Base-by-base conservation (phyloP, 2,113 vertebrate species). In the Cnemophilus loriae region DNA sequence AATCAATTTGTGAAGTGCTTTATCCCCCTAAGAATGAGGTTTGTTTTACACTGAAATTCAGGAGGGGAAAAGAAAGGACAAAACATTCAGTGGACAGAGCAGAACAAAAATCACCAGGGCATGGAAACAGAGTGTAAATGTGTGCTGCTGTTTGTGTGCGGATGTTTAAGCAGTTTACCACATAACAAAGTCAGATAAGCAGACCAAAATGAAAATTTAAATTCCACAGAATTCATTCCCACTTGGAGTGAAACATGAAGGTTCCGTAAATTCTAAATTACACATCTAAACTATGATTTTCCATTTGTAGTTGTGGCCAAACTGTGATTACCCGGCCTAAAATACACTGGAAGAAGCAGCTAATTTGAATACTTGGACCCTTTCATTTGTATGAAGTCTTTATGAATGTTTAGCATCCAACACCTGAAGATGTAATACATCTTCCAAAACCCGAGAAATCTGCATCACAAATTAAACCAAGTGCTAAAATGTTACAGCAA, bases 211-310 rank as follows among this genome's bases (percentile, higher is more conserved):
- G 16, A 75, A 91, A 93, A 88, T 10, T n/a, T 32, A 56, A 67
- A 59, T 59, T 55, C 44, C 49, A 57, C 52, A 86, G 6, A 77
- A 64, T 71, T 74, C 11, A 41, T 60, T 86, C 23, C 19, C 16
- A 41, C n/a, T 44, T 52, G 16, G 24, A 63, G 16, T 0, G 0
- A 69, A 79, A 83, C 0, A 0, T 30, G 33, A 91, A 73, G 8
- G 32, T 68, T 81, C 42, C 57, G 21, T 64, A 73, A 75, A 85
- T 55, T 65, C 27, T 32, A 37, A 63, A 42, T 74, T 27, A 37
- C 32, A 63, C 8, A 14, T 35, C 79, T 79, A 57, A 44, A 61
- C 9, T 33, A 21, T 3, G 18, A 69, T 68, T 87, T 75, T 59
- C 32, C n/a, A 61, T 53, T 69, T 87, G 79, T 12, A 69, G 8